Percentiles rank a stretch among this genome's conserved stretches.
These are phyloP conservation scores for Plutella xylostella DNA, from an alignment of 2,888 invertebrate species.

Conservation along the genomic window DNA sequence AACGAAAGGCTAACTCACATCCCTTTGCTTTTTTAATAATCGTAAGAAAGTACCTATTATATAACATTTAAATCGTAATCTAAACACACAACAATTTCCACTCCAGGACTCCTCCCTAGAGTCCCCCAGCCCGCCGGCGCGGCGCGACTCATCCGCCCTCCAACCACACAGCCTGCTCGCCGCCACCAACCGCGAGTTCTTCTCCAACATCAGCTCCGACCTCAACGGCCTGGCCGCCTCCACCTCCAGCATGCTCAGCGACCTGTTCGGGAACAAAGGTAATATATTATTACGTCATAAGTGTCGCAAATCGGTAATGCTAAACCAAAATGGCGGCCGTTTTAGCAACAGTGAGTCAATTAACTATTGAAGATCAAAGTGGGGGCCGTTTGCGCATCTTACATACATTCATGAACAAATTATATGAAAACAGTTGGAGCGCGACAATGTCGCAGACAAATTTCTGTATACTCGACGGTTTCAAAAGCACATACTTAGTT, in stretches of 20 bases:
- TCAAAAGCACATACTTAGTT: too few species aligned
- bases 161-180: slow-evolving; percentile 76
- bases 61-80: neutral
- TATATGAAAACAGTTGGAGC: too few species aligned
- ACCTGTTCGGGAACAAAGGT: slow-evolving; percentile 87
- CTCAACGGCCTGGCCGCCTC: slow-evolving; percentile 93
- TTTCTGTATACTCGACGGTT: too few species aligned
- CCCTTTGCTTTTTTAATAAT: neutral
- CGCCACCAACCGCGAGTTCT: slow-evolving; percentile 82
- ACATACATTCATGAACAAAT: too few species aligned
- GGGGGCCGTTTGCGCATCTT: too few species aligned
- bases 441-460: too few species aligned
- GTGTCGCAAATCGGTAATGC: too few species aligned
- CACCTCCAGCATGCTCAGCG: slow-evolving; percentile 94
- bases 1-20: too few species aligned
- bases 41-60: neutral
- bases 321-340: too few species aligned
- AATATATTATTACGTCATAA: slow-evolving; percentile 21
- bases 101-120: slow-evolving; percentile 57
- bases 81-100: neutral
- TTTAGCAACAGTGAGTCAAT: too few species aligned
- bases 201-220: slow-evolving; percentile 92
- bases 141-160: slow-evolving; percentile 73
- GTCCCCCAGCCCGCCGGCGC: slow-evolving; percentile 24
- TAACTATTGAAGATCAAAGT: too few species aligned